Evolutionary conservation across 1,140 invertebrate species (phyloP).

Genomic region (Eufriesea mexicana): DNA sequence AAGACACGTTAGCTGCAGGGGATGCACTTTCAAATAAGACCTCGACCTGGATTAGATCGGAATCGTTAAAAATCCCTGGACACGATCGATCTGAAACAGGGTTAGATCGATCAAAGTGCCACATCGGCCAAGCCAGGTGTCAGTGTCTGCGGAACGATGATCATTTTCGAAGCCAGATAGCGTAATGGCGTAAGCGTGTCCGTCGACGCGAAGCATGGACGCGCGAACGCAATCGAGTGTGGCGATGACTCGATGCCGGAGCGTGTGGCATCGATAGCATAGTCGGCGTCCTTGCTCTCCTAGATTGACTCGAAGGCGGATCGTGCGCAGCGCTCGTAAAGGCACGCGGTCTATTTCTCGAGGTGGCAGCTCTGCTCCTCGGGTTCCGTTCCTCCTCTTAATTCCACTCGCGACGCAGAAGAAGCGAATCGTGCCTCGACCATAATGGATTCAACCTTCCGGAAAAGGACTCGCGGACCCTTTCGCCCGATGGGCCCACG

Average conservation of each 20-base stretch:
- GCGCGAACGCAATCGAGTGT: background rate
- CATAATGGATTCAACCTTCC: background rate
- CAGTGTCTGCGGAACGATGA: background rate
- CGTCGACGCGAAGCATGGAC: background rate
- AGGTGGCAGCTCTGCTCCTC: background rate
- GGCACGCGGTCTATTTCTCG: conserved; percentile 65
- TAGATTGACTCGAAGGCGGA: conserved; percentile 57
- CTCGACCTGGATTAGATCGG: no score
- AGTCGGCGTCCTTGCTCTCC: conserved; percentile 68
- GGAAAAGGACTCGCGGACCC: background rate
- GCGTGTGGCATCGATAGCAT: conserved; percentile 42
- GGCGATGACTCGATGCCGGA: background rate
- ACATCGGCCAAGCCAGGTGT: background rate
- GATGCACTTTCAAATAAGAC: no score
- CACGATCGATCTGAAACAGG: no score
- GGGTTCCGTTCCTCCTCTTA: conserved; percentile 2
- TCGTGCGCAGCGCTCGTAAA: conserved; percentile 52
- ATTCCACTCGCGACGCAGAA: conserved; percentile 5
- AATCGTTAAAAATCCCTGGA: no score
- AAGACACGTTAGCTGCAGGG: no score
- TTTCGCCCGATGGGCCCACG: background rate
- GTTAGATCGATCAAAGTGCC: no score
- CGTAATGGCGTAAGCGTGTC: background rate
- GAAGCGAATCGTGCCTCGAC: background rate
- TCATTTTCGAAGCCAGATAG: background rate